These are phyloP conservation scores for Xylocampa areola DNA, from an alignment of 2,888 invertebrate species.

Conservation along the genomic window DNA sequence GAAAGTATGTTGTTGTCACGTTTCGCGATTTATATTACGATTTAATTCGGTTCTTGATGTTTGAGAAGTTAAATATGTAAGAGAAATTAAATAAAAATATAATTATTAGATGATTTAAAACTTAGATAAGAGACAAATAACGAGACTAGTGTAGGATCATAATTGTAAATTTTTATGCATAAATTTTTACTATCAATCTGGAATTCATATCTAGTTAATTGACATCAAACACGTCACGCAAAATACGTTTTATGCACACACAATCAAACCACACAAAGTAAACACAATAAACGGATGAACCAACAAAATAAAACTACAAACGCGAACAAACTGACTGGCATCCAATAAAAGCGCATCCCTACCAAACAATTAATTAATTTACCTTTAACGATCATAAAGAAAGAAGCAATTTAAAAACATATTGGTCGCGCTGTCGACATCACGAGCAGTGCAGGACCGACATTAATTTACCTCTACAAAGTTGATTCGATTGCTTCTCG, in stretches of 20 bases:
- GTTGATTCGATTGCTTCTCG: slow-evolving; percentile 72
- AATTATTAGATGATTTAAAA: no score
- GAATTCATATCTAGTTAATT: no score
- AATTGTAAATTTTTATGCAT: no score
- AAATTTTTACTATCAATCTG: no score
- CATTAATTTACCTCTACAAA: slow-evolving; percentile 72
- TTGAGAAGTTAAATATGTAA: background rate
- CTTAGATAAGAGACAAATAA: no score
- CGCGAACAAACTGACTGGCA: slow-evolving; percentile 22
- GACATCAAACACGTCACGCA: background rate
- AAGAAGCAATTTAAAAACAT: slow-evolving; percentile 55
- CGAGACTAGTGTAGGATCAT: no score
- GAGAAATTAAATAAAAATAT: no score
- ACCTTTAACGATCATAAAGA: slow-evolving; percentile 40
- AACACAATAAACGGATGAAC: slow-evolving; percentile 34
- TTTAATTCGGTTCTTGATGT: slow-evolving; percentile 60
- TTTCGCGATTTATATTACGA: slow-evolving; percentile 66
- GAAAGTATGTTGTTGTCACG: slow-evolving; percentile 63
- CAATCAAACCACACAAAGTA: slow-evolving; percentile 38
- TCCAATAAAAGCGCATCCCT: slow-evolving; percentile 50
- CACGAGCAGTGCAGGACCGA: slow-evolving; percentile 42
- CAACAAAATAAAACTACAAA: slow-evolving; percentile 32
- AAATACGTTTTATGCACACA: slow-evolving; percentile 4
- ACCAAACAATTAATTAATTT: slow-evolving; percentile 54
- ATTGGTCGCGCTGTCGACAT: slow-evolving; percentile 54